Evolutionary conservation across 2,888 invertebrate genomes (phyloP), one percentile per base, ranked within the genome.

Genomic region (Liodrosophila aerea): DNA sequence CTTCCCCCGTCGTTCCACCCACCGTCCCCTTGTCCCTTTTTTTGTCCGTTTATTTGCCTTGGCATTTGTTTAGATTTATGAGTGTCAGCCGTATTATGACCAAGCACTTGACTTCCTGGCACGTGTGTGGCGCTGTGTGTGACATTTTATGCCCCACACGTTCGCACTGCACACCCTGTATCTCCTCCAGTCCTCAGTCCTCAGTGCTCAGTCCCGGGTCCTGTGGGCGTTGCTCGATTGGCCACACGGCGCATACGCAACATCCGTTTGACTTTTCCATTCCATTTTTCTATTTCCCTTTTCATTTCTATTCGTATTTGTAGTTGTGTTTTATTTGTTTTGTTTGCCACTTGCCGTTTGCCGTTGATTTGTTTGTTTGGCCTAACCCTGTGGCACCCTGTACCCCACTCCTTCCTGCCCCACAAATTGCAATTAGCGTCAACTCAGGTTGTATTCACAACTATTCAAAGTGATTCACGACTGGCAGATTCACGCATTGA

Each of bases 31-130:
- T 22, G 22, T 22, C 22, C 22, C 22, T 22, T 22, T 22, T 31
- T 44, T 29, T n/a, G n/a, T 34, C 36, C 73, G 45, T 61, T 71
- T 73, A 63, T 65, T 74, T 80, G 80, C 76, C 73, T 60, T 72
- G 76, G 73, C 80, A 81, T 81, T 81, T 82, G 80, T 72, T 76
- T 77, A 75, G 80, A 81, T 82, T 81, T 82, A 82, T 81, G 77
- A 80, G 82, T 76, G 83, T 82, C 80, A 80, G 74, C 68, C 77
- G 83, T 76, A 80, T 77, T 80, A 75, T 76, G 80, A 73, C 80
- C 72, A 84, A 84, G 81, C 84, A 84, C 82, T 85, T 85, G 85
- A 85, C 85, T 85, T 85, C 85, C 85, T 84, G 85, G 52, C 85
- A 85, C 85, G 85, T 82, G 85, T 85, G 65, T 69, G 77, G 39